Conservation (phyloP, 2,888 invertebrate genomes). For the Dioctria linearis region DNA sequence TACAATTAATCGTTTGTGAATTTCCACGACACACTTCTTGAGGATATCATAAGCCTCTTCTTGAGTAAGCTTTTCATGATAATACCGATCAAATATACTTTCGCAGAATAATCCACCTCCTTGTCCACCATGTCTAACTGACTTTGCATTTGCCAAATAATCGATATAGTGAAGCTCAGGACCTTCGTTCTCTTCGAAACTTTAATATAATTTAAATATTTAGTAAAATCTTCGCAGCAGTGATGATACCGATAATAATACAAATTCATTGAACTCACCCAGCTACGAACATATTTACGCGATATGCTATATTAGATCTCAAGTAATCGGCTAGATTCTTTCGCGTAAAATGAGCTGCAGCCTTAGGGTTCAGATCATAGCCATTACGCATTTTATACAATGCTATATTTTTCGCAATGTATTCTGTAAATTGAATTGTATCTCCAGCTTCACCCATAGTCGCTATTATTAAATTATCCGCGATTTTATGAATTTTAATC, state of each 20-base stretch:
- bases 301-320: slow-evolving; percentile 80
- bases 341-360: slow-evolving; percentile 94
- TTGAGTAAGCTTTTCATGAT: slow-evolving; percentile 83
- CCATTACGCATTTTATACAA: slow-evolving; percentile 99
- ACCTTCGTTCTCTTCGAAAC: slow-evolving; percentile 88
- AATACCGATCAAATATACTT: slow-evolving; percentile 94
- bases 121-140: slow-evolving; percentile 91
- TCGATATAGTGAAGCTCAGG: slow-evolving; percentile 95
- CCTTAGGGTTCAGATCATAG: slow-evolving; percentile 93
- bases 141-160: slow-evolving; percentile 92
- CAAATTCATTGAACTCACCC: slow-evolving; percentile 63
- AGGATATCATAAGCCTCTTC: slow-evolving; percentile 89
- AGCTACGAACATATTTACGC: slow-evolving; percentile 70
- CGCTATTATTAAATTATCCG: slow-evolving; percentile 91
- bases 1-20: slow-evolving; percentile 91
- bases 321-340: slow-evolving; percentile 94
- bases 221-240: neutral
- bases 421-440: slow-evolving; percentile 97
- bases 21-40: slow-evolving; percentile 91
- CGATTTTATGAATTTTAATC: slow-evolving; percentile 93
- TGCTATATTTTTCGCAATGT: slow-evolving; percentile 97
- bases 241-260: neutral
- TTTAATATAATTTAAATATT: too few relatives aligned
- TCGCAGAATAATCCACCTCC: slow-evolving; percentile 95
- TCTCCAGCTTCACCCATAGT: slow-evolving; percentile 97